Evolutionary conservation across 2,113 vertebrate species (phyloP), one percentile per base, ranked within the genome.

Genomic region (Mesoclemmys tuberculata): DNA sequence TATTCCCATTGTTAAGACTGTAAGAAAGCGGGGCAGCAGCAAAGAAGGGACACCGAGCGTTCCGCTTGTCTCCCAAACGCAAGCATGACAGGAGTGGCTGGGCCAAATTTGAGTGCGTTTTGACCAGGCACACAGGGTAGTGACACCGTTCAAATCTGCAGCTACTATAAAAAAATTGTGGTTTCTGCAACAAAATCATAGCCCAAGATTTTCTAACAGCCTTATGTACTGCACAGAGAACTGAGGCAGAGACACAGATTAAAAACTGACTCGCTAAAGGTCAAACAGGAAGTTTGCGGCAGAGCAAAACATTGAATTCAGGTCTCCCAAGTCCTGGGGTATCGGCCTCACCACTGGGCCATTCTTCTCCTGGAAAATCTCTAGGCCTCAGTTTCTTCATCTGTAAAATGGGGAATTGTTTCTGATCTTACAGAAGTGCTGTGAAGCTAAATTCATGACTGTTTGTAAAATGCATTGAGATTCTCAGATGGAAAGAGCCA

Each of bases 391-490:
- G 10, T n/a, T 71, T n/a, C 19, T 29, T 35, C 4, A 2, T 26
- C n/a, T 79, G 41, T 61, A 52, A 44, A 90, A 79, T 88, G 87
- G 75, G 48, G 16, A 38, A 61, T 41, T 31, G 91, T 55, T 7
- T 85, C 80, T n/a, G 49, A 18, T 19, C 10, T 75, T 64, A 80
- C 29, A 52, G 48, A 10, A 84, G 14, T 1, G 2, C 83, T 49
- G 24, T 29, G 29, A 55, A 85, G 22, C 46, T 71, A 21, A 64
- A 87, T 54, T 3, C 55, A 8, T 1, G 10, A 8, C 21, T 3
- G 4, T 27, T 90, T 7, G 29, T 7, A 35, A 2, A 79, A 0
- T 0, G 64, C 64, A 22, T 38, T 38, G 9, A 22, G 18, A 35
- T 71, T 71, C 64, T 38, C 64, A 71, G 64, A 38, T 38, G 64